Conservation (phyloP, 53 echinoderm and acorn worm species). For the Astropecten irregularis region DNA sequence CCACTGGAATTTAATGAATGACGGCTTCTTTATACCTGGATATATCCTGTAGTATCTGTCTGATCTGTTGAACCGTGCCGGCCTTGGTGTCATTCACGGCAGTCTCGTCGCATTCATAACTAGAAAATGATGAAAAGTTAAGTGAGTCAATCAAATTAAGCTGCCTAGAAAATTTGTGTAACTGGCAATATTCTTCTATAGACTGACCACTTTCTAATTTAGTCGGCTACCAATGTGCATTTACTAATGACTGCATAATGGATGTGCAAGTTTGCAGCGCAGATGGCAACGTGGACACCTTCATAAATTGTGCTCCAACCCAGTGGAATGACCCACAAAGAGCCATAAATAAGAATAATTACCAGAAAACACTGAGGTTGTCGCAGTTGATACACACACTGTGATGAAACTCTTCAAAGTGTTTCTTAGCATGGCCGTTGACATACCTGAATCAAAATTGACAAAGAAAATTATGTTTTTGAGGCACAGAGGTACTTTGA, state of each 20-base stretch:
- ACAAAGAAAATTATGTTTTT: not conserved
- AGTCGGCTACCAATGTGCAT: too few species aligned
- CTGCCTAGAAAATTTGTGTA: not conserved
- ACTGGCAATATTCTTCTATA: not conserved
- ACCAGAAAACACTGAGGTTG: constrained; percentile 81
- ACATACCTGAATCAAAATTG: constrained; percentile 58
- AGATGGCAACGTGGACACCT: too few species aligned
- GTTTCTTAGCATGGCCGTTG: constrained; percentile 81
- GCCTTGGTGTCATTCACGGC: constrained; percentile 82
- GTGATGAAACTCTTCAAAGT: constrained; percentile 75
- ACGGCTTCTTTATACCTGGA: too few species aligned
- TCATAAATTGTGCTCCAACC: too few species aligned
- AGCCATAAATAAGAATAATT: too few species aligned
- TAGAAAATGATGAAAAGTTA: too few species aligned
- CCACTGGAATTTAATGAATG: too few species aligned
- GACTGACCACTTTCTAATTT: not conserved
- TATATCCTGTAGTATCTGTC: constrained; percentile 70
- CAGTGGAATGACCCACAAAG: too few species aligned
- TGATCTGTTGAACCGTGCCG: constrained; percentile 67
- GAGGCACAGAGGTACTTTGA: not conserved
- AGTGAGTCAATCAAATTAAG: not conserved
- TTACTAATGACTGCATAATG: too few species aligned
- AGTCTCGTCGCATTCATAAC: constrained; percentile 83
- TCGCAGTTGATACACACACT: constrained; percentile 77
- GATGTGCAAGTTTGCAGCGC: too few species aligned